Base-by-base conservation (phyloP, 2,797 vertebrate genomes). In the Aulostomus chinensis region DNA sequence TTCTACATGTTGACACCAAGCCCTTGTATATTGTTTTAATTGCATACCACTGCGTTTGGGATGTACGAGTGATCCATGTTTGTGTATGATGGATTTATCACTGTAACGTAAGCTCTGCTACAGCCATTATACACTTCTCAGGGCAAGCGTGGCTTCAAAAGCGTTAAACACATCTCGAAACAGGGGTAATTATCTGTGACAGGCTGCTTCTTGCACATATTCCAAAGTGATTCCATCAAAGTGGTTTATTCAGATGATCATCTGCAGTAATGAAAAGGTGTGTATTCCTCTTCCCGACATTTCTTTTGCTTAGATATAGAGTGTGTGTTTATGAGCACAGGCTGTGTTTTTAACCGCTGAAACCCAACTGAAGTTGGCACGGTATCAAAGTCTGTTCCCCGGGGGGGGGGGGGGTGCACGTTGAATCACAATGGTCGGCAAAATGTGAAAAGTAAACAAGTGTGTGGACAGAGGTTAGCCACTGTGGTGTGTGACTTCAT, bases 351-450 rank as follows among this genome's bases (percentile, higher is more conserved):
- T 67, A 67, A 72, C 49, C 29, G 33, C 29, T 33, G 24, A 22
- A 69, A 43, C 61, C 73, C 54, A 80, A 85, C 80, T 66, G 78
- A 86, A 81, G 30, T 76, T 88, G 83, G 84, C 83, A n/a, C 2
- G n/a, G 37, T 76, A 62, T 85, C 82, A 88, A 86, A 81, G 68
- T 78, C 43, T 71, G 15, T 2, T 35, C 37, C 61, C 4, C 31
- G 69, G 73, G 57, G 26, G 29, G n/a, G 24, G 5, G 24, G 8
- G 9, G 54, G 66, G 78, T 51, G 63, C 68, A 40, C 13, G 24
- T n/a, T 59, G 49, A 53, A 66, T 49, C 22, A 57, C 42, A 64
- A 74, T 46, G 36, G 48, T 54, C 32, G 24, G 40, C 41, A 62
- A 65, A 54, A 41, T 33, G 33, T 38, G 21, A 61, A 73, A 75